A percentile compares a stretch with the other conserved stretches of the same genome.
Conservation (phyloP, 2,888 invertebrate species). For the Leptarthrus brevirostris region DNA sequence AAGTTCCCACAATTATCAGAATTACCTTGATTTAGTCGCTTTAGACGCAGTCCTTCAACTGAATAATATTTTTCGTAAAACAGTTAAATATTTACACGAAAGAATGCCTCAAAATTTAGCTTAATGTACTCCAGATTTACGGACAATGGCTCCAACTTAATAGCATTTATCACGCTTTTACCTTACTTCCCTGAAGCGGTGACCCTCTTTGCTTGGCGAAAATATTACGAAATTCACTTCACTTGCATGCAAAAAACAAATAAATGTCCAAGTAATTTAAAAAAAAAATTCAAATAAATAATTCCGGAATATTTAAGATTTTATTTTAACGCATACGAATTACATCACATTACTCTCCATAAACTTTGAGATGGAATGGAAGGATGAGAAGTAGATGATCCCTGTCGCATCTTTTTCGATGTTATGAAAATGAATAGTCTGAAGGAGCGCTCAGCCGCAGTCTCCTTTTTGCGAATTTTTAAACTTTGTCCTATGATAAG, state of each 20-base stretch:
- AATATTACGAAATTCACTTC: not conserved
- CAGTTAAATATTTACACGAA: no score
- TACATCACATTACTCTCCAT: constrained; percentile 15
- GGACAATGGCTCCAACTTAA: no score
- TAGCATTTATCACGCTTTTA: no score
- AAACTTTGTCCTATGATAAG: not conserved
- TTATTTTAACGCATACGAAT: constrained; percentile 35
- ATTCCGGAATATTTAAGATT: constrained; percentile 33
- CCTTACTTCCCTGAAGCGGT: no score
- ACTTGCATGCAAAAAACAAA: not conserved
- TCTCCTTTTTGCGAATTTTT: not conserved
- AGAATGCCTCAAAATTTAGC: no score
- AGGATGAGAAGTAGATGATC: constrained; percentile 5
- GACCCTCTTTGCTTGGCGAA: not conserved
- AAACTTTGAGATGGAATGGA: not conserved
- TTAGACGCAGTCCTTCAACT: not conserved
- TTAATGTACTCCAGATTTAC: no score
- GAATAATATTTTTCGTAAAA: not conserved
- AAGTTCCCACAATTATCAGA: not conserved
- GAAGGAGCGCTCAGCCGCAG: constrained; percentile 4
- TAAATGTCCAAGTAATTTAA: constrained; percentile 11
- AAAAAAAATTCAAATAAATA: constrained; percentile 20
- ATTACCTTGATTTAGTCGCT: not conserved
- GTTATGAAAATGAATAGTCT: constrained; percentile 15
- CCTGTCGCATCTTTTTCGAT: constrained; percentile 21